phyloP scores from a whole-genome alignment of 1,140 invertebrate genomes.

The Drosophila ercepeae region DNA sequence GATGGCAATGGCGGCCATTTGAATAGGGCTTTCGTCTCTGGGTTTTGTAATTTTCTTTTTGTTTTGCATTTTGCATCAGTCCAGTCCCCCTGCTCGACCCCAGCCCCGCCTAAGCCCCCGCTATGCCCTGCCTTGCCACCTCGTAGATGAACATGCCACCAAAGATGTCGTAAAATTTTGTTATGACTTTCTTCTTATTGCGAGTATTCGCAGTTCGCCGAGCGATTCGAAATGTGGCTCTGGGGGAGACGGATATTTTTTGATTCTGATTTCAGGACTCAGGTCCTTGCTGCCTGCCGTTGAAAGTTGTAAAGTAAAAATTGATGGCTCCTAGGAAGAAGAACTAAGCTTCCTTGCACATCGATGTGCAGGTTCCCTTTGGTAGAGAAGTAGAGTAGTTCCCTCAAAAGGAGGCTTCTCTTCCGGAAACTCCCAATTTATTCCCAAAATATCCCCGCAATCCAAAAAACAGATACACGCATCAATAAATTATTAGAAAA shows the following conservation, averaged over 20 bases:
- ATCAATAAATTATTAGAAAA: slow-evolving; percentile 80
- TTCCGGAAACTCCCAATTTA: too few relatives aligned
- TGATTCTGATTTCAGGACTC: neutral
- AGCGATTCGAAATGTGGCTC: slow-evolving; percentile 62
- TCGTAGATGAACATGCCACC: slow-evolving; percentile 60
- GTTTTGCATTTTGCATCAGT: slow-evolving; percentile 73
- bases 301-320: slow-evolving; percentile 80
- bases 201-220: slow-evolving; percentile 6
- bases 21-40: slow-evolving; percentile 41
- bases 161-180: slow-evolving; percentile 82
- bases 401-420: too few relatives aligned
- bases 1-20: slow-evolving; percentile 72
- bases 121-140: too few relatives aligned
- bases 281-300: slow-evolving; percentile 60
- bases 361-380: too few relatives aligned
- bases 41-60: slow-evolving; percentile 69
- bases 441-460: too few relatives aligned
- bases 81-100: slow-evolving; percentile 5
- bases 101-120: neutral
- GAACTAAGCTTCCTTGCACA: too few relatives aligned
- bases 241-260: slow-evolving; percentile 6
- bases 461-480: slow-evolving; percentile 39
- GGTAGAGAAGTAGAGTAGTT: too few relatives aligned
- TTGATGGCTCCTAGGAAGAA: slow-evolving; percentile 64
- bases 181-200: slow-evolving; percentile 82